A percentile compares a stretch with the other conserved stretches of the same genome.
Evolutionary conservation across 2,113 vertebrate species (phyloP).

Genomic region (Sus scrofa): DNA sequence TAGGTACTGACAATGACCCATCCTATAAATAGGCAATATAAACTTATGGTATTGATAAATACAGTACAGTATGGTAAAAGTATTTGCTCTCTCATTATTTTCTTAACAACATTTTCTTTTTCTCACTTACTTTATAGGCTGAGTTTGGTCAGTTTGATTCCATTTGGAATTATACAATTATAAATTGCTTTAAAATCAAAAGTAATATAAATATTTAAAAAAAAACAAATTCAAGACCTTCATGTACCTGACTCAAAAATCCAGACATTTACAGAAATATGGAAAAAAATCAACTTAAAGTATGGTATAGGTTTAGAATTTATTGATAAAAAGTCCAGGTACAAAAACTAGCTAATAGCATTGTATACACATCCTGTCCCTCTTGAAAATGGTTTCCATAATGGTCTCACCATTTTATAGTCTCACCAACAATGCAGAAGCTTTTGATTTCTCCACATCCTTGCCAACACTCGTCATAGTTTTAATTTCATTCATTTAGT

Average conservation of each 20-base stretch:
- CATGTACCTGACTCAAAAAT: background rate
- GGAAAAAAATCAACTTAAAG: background rate
- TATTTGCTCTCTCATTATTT: background rate
- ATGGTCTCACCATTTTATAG: background rate
- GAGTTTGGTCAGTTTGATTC: background rate
- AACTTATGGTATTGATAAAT: background rate
- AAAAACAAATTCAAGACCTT: background rate
- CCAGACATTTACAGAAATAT: background rate
- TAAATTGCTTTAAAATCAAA: background rate
- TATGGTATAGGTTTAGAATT: background rate
- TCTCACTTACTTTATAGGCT: background rate
- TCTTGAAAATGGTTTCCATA: background rate
- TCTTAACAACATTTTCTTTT: background rate
- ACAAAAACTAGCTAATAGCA: background rate
- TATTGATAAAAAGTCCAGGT: background rate
- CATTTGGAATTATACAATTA: background rate
- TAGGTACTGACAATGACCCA: background rate
- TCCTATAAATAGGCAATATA: background rate
- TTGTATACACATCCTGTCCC: background rate
- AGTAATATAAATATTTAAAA: background rate
- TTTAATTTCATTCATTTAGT: background rate
- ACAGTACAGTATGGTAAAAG: background rate
- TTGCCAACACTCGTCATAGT: background rate
- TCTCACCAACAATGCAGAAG: too few relatives aligned
- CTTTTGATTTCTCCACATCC: background rate